These are phyloP conservation scores for Drosophila acutilabella DNA, from an alignment of 2,888 invertebrate species.

Conservation along the genomic window DNA sequence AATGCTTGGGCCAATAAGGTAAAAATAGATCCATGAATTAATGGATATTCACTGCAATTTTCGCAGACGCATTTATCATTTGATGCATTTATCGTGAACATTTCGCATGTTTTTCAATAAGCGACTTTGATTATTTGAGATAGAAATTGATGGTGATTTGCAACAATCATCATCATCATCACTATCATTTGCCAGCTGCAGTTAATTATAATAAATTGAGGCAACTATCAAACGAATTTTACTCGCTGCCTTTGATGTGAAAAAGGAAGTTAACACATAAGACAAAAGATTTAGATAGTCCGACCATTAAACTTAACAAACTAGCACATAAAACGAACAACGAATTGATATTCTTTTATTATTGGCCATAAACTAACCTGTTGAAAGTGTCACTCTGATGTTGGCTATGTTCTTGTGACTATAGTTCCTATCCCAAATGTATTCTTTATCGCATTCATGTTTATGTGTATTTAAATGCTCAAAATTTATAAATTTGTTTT, in stretches of 20 bases:
- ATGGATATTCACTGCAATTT: constrained; percentile 41
- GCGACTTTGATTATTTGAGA: constrained; percentile 10
- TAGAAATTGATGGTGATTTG: not conserved
- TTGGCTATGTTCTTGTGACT: not conserved
- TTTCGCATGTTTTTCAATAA: constrained; percentile 28
- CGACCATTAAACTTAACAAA: constrained; percentile 6
- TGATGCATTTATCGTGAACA: constrained; percentile 26
- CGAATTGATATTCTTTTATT: constrained; percentile 21
- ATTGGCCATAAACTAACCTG: constrained; percentile 1
- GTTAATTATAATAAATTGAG: constrained; percentile 19
- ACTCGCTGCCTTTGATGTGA: constrained; percentile 20
- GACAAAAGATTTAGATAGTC: not conserved
- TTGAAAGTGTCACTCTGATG: not conserved
- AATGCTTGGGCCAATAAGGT: constrained; percentile 28
- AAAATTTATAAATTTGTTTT: too few species aligned
- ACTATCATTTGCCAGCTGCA: constrained; percentile 24
- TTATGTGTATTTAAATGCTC: constrained; percentile 2
- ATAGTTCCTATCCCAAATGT: not conserved
- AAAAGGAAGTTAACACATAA: constrained; percentile 8
- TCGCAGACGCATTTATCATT: constrained; percentile 39
- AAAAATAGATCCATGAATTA: constrained; percentile 47
- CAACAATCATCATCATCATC: constrained; percentile 4
- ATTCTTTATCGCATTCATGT: constrained; percentile 1
- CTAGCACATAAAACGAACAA: not conserved
- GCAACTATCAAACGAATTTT: not conserved